These are phyloP conservation scores for Drosophila sp. DNA, from an alignment of 1,140 invertebrate species.

Conservation along the genomic window DNA sequence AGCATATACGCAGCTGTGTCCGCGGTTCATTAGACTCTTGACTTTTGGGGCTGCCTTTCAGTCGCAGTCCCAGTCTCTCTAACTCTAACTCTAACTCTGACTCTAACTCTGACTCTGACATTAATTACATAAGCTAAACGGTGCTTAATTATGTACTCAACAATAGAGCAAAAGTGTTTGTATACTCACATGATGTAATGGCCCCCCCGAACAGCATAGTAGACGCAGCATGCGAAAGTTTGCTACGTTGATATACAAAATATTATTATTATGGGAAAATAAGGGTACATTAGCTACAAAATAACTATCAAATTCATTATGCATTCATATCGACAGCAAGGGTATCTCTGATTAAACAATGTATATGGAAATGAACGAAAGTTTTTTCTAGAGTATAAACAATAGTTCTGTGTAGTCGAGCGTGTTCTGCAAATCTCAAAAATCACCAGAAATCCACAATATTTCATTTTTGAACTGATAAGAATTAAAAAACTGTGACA, in stretches of 20 bases:
- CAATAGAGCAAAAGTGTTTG: constrained; percentile 71
- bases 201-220: not conserved
- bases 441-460: no score
- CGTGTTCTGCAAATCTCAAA: no score
- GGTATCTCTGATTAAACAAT: no score
- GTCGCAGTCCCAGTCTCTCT: constrained; percentile 7
- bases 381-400: no score
- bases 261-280: not conserved
- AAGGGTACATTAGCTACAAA: not conserved
- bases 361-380: no score
- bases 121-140: constrained; percentile 80
- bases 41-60: constrained; percentile 55
- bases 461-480: no score
- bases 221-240: constrained; percentile 62
- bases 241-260: constrained; percentile 27
- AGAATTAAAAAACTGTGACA: no score
- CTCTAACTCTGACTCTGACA: constrained; percentile 35
- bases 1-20: constrained; percentile 53
- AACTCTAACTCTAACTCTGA: not conserved
- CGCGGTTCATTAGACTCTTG: constrained; percentile 67
- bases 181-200: constrained; percentile 66
- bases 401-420: no score
- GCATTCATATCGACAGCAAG: no score
- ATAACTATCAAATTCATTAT: not conserved
- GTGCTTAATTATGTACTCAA: constrained; percentile 79